Evolutionary conservation across 2,888 invertebrate genomes (phyloP), one percentile per base, ranked within the genome.

Genomic region (Toxonevra muliebris): DNA sequence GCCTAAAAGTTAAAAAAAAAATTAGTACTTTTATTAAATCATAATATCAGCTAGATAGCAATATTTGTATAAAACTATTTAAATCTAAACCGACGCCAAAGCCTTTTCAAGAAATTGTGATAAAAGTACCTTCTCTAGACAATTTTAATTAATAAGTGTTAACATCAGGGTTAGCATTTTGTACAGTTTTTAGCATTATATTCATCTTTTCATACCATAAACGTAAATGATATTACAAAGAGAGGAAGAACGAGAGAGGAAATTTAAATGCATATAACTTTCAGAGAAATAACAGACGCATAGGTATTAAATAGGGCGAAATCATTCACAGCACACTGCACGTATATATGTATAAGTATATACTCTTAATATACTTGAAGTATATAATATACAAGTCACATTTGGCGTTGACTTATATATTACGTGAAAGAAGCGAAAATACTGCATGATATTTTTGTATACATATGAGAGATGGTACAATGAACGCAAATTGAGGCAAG

Each of bases 1-100:
- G 80, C 80, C 85, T 85, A 69, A 9, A 77, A 78, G 65, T 57
- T n/a, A n/a, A n/a, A n/a, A 61, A 30, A 64, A 58, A 57, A 42
- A 48, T 45, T 53, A 13, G 17, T 19, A 48, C n/a, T 45, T 52
- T 61, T 57, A 15, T 52, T 19, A 54, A 60, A 13, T 57, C 45
- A 41, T 50, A 53, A 30, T 4, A 4, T 30, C 30, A 30, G 30
- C 30, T 30, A 30, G n/a, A n/a, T n/a, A n/a, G n/a, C n/a, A n/a
- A n/a, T n/a, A n/a, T n/a, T n/a, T n/a, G n/a, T n/a, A n/a, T n/a
- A n/a, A n/a, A n/a, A n/a, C n/a, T 30, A 30, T 30, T 30, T 30
- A 30, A 30, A 30, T 30, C 30, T 30, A 30, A 30, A 30, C 30
- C 2, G 7, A 30, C 7, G 2, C 7, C 30, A 30, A 30, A 30